phyloP scores from a whole-genome alignment of 2,797 vertebrate genomes.

The Neostethus bicornis region DNA sequence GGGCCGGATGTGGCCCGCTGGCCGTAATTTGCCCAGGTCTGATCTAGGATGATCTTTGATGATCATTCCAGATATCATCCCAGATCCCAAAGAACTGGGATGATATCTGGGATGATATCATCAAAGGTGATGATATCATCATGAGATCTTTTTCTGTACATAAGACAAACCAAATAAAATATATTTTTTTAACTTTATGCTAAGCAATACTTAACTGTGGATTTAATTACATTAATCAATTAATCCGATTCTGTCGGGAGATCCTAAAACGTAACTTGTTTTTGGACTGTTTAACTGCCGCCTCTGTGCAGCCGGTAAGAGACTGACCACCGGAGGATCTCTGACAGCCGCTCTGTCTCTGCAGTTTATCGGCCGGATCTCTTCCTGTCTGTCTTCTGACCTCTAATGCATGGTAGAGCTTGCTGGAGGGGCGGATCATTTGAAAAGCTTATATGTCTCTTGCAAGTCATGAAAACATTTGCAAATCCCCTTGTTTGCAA shows the following conservation, averaged over 20 bases:
- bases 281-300: background rate
- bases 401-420: conserved; percentile 57
- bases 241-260: conserved; percentile 10
- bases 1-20: no score
- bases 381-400: conserved; percentile 62
- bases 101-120: no score
- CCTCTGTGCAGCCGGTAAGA: conserved; percentile 8
- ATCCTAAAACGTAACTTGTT: conserved; percentile 2
- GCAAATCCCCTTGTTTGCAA: conserved; percentile 51
- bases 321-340: conserved; percentile 19
- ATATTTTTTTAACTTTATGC: conserved; percentile 7
- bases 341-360: conserved; percentile 46
- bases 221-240: conserved; percentile 31
- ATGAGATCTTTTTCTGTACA: no score
- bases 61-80: no score
- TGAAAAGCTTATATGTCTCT: conserved; percentile 59
- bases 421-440: conserved; percentile 33
- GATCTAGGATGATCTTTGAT: no score
- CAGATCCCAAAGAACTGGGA: no score
- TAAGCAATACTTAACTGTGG: conserved; percentile 38
- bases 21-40: no score
- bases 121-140: no score
- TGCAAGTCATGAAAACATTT: conserved; percentile 60
- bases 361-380: conserved; percentile 42
- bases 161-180: background rate